Base-by-base conservation (phyloP, 1,140 invertebrate species). In the Papilio aristodemus region DNA sequence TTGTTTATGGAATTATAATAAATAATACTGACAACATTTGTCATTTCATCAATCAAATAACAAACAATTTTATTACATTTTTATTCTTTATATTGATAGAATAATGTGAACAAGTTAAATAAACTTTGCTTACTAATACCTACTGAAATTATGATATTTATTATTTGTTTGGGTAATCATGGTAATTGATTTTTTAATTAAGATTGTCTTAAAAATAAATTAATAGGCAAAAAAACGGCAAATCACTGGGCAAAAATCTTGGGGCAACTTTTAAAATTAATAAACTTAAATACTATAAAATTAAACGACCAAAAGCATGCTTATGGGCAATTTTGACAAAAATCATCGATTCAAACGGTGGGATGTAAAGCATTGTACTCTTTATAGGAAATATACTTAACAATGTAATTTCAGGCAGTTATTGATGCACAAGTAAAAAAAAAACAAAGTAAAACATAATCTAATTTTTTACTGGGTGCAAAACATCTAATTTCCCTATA, bases 301-400 rank as follows among this genome's bases (percentile, higher is more conserved):
- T 6, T 32, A 32, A 25, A 54, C 22, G 46, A 10, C 19, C 6
- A 32, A 32, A 32, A 6, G 19, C 17, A 19, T 22, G 46, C 10
- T 54, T 54, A 38, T 11, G 17, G 17, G 27, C 38, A 64, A 41
- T 64, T 64, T 41, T 64, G 60, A 64, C 22, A 64, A 64, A 43
- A 22, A 11, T 43, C 54, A 22, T 11, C 22, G 8, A 41, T 64
- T 17, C n/a, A 43, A 25, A 64, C 38, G 60, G 60, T 64, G 60
- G 60, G 60, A 54, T 13, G 25, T 25, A n/a, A 64, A 39, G 17
- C 9, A 64, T 64, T 64, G 60, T 64, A 64, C 60, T 64, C 43
- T 64, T n/a, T 25, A 27, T 64, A 64, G 60, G 60, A 64, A 19
- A 25, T 6, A 36, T 36, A 19, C 27, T 62, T 38, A n/a, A 36